Conservation (phyloP, 2,797 vertebrate genomes). For the Merluccius polli region DNA sequence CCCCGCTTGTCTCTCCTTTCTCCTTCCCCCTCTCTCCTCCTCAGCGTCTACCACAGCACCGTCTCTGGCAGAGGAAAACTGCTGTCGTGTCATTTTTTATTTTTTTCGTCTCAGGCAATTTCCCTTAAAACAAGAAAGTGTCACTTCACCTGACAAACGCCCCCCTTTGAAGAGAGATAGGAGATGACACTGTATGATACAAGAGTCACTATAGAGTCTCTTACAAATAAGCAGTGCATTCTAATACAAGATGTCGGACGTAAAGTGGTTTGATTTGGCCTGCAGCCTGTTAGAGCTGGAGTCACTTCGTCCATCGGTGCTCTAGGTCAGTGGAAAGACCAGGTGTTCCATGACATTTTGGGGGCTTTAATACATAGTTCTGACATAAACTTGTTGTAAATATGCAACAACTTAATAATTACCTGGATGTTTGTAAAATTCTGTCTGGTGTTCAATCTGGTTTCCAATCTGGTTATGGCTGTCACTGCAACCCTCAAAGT, state of each 20-base stretch:
- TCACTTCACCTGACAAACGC: slow-evolving; percentile 13
- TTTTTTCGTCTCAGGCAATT: slow-evolving; percentile 21
- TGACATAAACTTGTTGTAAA: too few species aligned
- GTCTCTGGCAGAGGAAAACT: not conserved
- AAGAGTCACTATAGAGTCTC: not conserved
- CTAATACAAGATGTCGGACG: not conserved
- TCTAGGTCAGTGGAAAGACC: too few species aligned
- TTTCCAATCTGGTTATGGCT: too few species aligned
- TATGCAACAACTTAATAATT: too few species aligned
- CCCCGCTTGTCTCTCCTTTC: slow-evolving; percentile 3
- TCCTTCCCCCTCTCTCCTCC: not conserved
- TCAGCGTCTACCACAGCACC: not conserved
- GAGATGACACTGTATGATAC: slow-evolving; percentile 9
- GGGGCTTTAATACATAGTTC: too few species aligned
- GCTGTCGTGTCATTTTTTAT: not conserved
- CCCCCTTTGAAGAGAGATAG: slow-evolving; percentile 8
- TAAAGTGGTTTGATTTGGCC: not conserved
- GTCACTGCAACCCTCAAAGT: too few species aligned
- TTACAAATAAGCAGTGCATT: slow-evolving; percentile 5
- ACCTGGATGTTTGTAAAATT: too few species aligned
- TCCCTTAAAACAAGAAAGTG: slow-evolving; percentile 15
- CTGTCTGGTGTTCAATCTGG: too few species aligned
- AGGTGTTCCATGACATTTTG: too few species aligned
- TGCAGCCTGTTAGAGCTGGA: not conserved
- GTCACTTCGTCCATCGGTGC: not conserved